Base-by-base conservation (phyloP, 2,888 invertebrate species). In the Drosophila cognata region DNA sequence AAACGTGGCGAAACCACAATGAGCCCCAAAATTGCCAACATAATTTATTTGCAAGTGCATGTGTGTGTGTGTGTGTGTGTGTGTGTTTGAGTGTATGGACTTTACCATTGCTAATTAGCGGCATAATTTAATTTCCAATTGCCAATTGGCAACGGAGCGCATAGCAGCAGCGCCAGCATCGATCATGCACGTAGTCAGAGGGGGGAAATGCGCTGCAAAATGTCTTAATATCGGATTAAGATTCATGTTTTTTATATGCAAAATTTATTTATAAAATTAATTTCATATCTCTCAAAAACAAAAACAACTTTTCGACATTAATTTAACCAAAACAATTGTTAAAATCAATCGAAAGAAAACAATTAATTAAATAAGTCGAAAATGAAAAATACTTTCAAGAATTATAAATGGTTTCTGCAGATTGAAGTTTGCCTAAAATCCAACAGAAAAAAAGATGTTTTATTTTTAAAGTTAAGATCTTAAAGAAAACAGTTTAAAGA, bases 61-160 rank as follows among this genome's bases (percentile, higher is more conserved):
- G 55, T 11, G 56, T 11, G 21, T 31, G 48, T 7, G 74, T 38
- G 58, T n/a, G 57, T 53, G 64, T 46, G 57, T 35, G 55, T 35
- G 64, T 31, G 64, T 13, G 21, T 29, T 52, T 11, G 46, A 29
- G 52, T 63, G 60, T 64, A 52, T 46, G 43, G 21, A 35, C 51
- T 43, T 46, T 62, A 65, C 60, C 82, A 65, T 60, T 69, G 78
- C 78, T 86, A 86, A 86, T 86, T 86, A 89, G 90, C 90, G 72
- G 78, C 90, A 79, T 86, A 86, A 86, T 89, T 86, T 86, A 78
- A 86, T 86, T 86, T 88, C 68, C 64, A 79, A 84, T 89, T 84
- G 77, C 55, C 65, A 82, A 82, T 79, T 75, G 76, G 77, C 67
- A 64, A 68, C 61, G 76, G 43, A 43, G 25, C 48, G 56, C 31